Evolutionary conservation across 2,113 vertebrate genomes (phyloP), one percentile per base, ranked within the genome.

Genomic region (human): DNA sequence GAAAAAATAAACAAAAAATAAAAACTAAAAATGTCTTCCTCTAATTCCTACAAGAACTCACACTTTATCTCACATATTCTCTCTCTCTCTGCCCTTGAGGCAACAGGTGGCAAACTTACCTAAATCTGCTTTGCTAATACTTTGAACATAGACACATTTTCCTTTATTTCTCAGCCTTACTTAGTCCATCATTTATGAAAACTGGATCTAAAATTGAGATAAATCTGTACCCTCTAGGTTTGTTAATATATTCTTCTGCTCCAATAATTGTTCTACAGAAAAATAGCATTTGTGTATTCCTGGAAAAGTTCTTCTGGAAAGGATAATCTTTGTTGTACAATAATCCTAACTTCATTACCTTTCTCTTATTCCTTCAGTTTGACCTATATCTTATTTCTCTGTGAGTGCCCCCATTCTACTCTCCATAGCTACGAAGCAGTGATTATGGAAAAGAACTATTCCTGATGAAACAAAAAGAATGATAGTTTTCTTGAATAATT

Each of bases 61-160:
- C 14, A 50, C n/a, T 38, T 68, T 70, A 78, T 70, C 84, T 72
- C 57, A 59, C 61, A 48, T 18, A 40, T 40, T 50, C 27, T 66
- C 22, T 23, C 11, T 35, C 16, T 48, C 27, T 23, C 17, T 40
- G 30, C 81, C 82, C 55, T 93, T 20, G 83, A 87, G 64, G 81
- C 48, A 91, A 88, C 82, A 94, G 91, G 87, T 91, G 68, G 59
- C 27, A 68, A 88, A 43, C 35, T 73, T 70, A 91, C 66, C 25
- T 30, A 68, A 83, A 45, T 70, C 27, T 61, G 68, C 78, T 82
- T 92, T 88, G n/a, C 59, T 32, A 76, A 68, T 50, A 79, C n/a
- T 84, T 70, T 88, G n/a, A 87, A 76, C 17, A 14, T 0, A 94
- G 27, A 85, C 16, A 68, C 16, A 70, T 90, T 86, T 64, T n/a